phyloP scores from a whole-genome alignment of 2,888 invertebrate genomes.

The Brachyptera putata region DNA sequence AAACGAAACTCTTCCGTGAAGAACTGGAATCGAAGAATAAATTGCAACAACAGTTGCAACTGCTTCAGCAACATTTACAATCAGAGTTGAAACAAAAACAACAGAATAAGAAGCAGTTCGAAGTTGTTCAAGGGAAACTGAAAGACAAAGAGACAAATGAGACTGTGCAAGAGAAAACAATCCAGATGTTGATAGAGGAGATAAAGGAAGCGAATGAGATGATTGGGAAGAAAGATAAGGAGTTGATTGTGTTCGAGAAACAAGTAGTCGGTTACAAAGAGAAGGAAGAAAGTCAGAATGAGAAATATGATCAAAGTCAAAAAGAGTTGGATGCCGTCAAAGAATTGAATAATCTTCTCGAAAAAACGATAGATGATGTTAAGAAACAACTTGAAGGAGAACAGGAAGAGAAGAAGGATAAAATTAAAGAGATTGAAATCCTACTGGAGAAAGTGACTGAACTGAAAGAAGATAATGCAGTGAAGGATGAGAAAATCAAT shows the following conservation, averaged over 20 bases:
- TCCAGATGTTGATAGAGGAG: not conserved
- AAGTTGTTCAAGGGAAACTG: not conserved
- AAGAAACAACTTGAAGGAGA: not conserved
- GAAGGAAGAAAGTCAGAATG: not conserved
- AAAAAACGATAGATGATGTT: not conserved
- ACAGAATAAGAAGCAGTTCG: not conserved
- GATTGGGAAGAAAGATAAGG: not conserved
- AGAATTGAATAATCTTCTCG: not conserved
- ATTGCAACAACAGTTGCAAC: conserved; percentile 1
- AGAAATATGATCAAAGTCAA: no score
- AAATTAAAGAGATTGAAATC: no score
- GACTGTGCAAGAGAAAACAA: not conserved
- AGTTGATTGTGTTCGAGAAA: not conserved
- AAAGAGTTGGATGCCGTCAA: not conserved
- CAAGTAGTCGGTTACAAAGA: not conserved
- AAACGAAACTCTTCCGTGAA: not conserved
- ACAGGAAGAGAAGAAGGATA: not conserved
- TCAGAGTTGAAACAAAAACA: conserved; percentile 1
- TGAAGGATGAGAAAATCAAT: no score
- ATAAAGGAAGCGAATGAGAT: not conserved
- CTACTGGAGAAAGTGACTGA: no score
- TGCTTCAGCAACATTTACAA: conserved; percentile 1
- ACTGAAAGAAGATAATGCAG: no score
- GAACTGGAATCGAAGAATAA: conserved; percentile 3
- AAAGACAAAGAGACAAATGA: not conserved